Percentiles rank a stretch among this genome's conserved stretches.
These are phyloP conservation scores for Tyrophagus putrescentiae DNA, from an alignment of 1,140 invertebrate genomes.

Conservation along the genomic window DNA sequence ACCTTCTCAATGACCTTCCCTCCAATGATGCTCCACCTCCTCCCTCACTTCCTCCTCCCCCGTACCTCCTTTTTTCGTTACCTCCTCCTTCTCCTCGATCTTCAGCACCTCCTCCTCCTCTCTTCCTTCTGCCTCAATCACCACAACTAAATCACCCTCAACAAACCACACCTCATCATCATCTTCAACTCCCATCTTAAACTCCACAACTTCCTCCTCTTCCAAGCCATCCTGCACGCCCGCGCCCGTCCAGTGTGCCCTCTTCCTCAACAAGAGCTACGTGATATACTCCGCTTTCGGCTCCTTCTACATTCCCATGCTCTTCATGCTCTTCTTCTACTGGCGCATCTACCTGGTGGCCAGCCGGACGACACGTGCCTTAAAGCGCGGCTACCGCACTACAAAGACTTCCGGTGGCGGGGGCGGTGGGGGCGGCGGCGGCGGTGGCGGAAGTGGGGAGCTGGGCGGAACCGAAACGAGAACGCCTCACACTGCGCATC, in stretches of 20 bases:
- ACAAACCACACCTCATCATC: not conserved
- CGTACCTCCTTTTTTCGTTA: not conserved
- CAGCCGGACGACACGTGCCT: constrained; percentile 68
- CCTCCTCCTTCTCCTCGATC: not conserved
- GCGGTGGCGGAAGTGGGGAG: constrained; percentile 33
- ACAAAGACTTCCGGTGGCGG: constrained; percentile 46
- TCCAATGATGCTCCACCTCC: not conserved
- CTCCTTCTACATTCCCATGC: constrained; percentile 89
- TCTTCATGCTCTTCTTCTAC: constrained; percentile 92
- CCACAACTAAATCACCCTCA: not conserved
- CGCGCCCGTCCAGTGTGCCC: constrained; percentile 45
- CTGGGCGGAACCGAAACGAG: constrained; percentile 49
- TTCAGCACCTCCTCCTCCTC: not conserved
- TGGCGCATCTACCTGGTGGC: constrained; percentile 86
- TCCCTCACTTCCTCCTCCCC: not conserved
- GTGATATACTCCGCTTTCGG: constrained; percentile 74
- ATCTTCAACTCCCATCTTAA: not conserved
- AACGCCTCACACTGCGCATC: constrained; percentile 73
- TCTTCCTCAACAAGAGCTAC: constrained; percentile 70
- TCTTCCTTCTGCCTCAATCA: not conserved
- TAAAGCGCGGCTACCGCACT: constrained; percentile 64
- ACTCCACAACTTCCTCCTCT: no score
- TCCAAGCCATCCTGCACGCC: not conserved
- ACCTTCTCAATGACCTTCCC: no score
- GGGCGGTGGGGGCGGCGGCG: no score